Percentiles rank a stretch among this genome's conserved stretches.
These are phyloP conservation scores for Melanotaenia pygmaea DNA, from an alignment of 2,797 vertebrate species.

Conservation along the genomic window DNA sequence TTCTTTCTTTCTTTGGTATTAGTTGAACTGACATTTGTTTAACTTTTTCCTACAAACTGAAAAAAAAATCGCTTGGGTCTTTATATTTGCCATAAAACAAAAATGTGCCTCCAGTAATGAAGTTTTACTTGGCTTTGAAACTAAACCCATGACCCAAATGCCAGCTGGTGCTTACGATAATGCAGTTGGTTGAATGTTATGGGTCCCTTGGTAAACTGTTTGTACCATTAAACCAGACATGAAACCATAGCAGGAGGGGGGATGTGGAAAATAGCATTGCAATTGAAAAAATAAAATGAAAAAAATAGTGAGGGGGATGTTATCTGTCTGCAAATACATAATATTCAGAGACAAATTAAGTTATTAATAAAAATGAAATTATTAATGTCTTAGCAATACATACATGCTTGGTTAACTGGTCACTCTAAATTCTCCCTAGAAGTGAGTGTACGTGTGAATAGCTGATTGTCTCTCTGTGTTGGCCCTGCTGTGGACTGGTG, in stretches of 20 bases:
- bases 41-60: too few relatives aligned
- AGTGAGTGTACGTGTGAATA: too few relatives aligned
- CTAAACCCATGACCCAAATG: background rate
- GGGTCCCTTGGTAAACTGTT: background rate
- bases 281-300: background rate
- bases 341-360: background rate
- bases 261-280: too few relatives aligned
- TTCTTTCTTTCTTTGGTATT: too few relatives aligned
- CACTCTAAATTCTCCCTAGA: too few relatives aligned
- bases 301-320: background rate
- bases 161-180: background rate
- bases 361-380: background rate
- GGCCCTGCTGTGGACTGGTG: too few relatives aligned
- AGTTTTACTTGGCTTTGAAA: background rate
- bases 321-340: background rate
- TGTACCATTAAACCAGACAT: background rate
- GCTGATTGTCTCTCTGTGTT: too few relatives aligned
- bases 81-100: background rate
- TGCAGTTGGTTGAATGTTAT: background rate
- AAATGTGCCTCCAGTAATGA: background rate
- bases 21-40: too few relatives aligned
- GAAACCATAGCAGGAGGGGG: background rate
- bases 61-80: background rate
- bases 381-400: too few relatives aligned
- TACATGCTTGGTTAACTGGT: too few relatives aligned